Base-by-base conservation (phyloP, 1,140 invertebrate genomes). In the Drosophila repletoides region DNA sequence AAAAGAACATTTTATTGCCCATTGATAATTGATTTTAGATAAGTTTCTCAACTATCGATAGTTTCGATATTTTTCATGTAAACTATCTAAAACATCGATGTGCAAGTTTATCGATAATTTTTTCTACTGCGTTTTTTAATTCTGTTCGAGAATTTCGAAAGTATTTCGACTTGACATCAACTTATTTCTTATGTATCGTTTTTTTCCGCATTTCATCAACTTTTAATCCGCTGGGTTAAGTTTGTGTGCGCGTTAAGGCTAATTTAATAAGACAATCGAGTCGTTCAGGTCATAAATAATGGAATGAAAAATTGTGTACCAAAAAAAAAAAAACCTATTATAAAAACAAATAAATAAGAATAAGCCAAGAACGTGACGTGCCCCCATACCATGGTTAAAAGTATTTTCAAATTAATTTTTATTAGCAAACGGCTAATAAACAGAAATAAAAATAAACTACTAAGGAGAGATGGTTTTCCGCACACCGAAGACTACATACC, bases 331-430 rank as follows among this genome's bases (percentile, higher is more conserved):
- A 73, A 58, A 77, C 64, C 77, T 69, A 77, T 73, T 83, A 70
- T 64, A 73, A 75, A 72, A 84, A 79, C 80, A 86, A 84, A 84
- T 86, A 86, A 84, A 84, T 86, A 79, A 84, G 61, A 71, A 64
- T 86, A 46, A 38, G 56, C 17, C 46, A 46, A 60, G 28, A 24
- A 26, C 26, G 19, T 15, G 38, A 53, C 29, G 31, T 33, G 52
- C 56, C 56, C 45, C 28, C 40, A 59, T 45, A 45, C 59, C 60
- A 74, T 59, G 72, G 65, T 65, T 67, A 61, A 88, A 84, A 77
- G 74, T 88, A 84, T 88, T 88, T 84, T 88, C 74, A 77, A 88
- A 88, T 88, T 88, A 84, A 88, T 88, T 88, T 75, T 79, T 84
- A 84, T 84, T 79, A 84, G 70, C 71, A 53, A 66, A 51, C 61